These are phyloP conservation scores for Lycorma delicatula DNA, from an alignment of 1,140 invertebrate genomes.

Conservation along the genomic window DNA sequence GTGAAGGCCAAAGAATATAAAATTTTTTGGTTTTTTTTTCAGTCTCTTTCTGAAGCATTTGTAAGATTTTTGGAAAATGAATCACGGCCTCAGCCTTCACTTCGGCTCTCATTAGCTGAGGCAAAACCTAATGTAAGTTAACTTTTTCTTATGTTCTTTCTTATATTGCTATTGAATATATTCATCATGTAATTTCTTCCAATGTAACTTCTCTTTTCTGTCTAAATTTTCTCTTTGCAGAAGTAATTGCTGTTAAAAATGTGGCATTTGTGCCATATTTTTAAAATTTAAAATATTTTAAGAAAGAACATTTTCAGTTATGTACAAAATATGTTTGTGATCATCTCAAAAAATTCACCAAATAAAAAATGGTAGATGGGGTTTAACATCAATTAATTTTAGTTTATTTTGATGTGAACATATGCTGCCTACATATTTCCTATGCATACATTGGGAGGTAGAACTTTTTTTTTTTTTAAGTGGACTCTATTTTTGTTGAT, in stretches of 20 bases:
- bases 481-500: too few relatives aligned
- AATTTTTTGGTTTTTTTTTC: slow-evolving; percentile 33
- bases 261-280: background rate
- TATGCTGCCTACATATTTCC: too few relatives aligned
- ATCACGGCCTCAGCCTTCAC: slow-evolving; percentile 57
- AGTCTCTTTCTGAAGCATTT: slow-evolving; percentile 76
- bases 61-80: slow-evolving; percentile 82
- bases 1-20: too few relatives aligned
- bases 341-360: too few relatives aligned
- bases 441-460: too few relatives aligned
- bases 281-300: background rate
- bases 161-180: background rate
- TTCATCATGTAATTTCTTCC: background rate
- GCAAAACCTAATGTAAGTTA: background rate
- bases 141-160: background rate
- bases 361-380: too few relatives aligned
- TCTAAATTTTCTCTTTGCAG: background rate
- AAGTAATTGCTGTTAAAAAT: background rate
- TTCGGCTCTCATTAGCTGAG: slow-evolving; percentile 44
- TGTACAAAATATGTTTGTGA: too few relatives aligned
- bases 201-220: background rate
- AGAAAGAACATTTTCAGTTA: too few relatives aligned
- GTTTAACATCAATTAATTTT: too few relatives aligned
- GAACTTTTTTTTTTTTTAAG: too few relatives aligned
- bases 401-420: too few relatives aligned